These are phyloP conservation scores for Cyaniris semiargus DNA, from an alignment of 2,888 invertebrate genomes.

Conservation along the genomic window DNA sequence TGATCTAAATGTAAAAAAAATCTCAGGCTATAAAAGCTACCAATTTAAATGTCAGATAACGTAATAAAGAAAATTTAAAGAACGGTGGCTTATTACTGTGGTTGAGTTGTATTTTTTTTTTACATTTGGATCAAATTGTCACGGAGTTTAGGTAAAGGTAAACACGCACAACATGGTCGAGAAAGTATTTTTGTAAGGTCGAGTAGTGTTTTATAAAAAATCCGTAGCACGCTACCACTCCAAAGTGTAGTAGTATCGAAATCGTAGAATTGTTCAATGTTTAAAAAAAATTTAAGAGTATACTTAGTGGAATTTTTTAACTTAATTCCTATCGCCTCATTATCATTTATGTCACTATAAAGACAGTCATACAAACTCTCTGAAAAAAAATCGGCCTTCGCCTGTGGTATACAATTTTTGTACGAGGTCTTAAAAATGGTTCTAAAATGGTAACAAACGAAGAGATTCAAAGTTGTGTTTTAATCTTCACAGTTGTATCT, in stretches of 20 bases:
- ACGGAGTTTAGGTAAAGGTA: slow-evolving; percentile 49
- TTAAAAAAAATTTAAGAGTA: not conserved
- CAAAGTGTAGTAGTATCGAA: not conserved
- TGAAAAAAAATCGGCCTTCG: not conserved
- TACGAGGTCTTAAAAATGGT: too few species aligned
- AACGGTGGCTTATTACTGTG: not conserved
- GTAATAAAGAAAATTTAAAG: too few species aligned
- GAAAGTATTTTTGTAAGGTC: slow-evolving; percentile 58
- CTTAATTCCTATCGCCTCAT: not conserved
- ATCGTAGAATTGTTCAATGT: not conserved
- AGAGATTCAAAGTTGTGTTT: too few species aligned
- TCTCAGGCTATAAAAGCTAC: too few species aligned
- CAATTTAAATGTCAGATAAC: too few species aligned
- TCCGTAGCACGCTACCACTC: slow-evolving; percentile 5
- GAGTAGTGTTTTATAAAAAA: slow-evolving; percentile 32
- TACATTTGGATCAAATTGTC: not conserved
- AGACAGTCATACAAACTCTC: not conserved
- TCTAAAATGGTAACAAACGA: too few species aligned
- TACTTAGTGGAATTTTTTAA: not conserved
- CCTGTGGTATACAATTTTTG: not conserved
- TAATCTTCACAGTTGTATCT: not conserved
- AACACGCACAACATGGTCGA: slow-evolving; percentile 68
- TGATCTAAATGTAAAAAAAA: not conserved
- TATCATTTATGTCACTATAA: not conserved
- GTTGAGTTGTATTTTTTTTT: not conserved